Evolutionary conservation across 2,113 vertebrate genomes (phyloP).

Genomic region (Sterna hirundo): DNA sequence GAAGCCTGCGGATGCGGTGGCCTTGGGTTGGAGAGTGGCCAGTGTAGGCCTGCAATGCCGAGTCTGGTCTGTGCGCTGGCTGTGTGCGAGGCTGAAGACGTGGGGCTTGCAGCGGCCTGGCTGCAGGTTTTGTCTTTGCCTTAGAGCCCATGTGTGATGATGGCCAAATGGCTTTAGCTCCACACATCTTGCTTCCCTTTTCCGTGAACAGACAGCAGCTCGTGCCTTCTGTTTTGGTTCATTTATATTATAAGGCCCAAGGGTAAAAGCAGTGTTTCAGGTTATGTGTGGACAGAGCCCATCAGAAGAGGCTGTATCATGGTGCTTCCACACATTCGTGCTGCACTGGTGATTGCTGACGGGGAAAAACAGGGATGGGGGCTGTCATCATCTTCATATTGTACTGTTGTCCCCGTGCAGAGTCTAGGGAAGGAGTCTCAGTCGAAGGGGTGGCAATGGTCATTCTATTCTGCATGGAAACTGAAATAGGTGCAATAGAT

Average conservation of each 20-base stretch:
- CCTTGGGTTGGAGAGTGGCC: not conserved
- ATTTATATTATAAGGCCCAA: not conserved
- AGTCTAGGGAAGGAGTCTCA: not conserved
- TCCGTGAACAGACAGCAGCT: not conserved
- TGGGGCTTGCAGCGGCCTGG: not conserved
- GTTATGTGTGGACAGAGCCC: not conserved
- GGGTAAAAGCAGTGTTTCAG: not conserved
- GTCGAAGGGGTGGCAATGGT: not conserved
- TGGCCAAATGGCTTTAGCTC: not conserved
- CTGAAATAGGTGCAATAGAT: not conserved
- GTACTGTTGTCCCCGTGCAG: accelerated
- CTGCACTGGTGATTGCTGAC: accelerated
- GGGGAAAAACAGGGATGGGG: not conserved
- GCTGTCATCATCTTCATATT: not conserved
- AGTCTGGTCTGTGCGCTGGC: accelerated
- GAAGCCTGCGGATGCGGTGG: not conserved
- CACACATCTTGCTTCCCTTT: not conserved
- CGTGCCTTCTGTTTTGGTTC: not conserved
- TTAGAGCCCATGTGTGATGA: not conserved
- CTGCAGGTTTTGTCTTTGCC: not conserved
- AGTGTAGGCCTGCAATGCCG: accelerated
- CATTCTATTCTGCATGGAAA: not conserved
- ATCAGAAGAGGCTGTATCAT: not conserved
- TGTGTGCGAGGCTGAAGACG: not conserved
- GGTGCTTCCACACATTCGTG: accelerated